These are phyloP conservation scores for Paradisaea rubra DNA, from an alignment of 2,113 vertebrate species.

Conservation along the genomic window DNA sequence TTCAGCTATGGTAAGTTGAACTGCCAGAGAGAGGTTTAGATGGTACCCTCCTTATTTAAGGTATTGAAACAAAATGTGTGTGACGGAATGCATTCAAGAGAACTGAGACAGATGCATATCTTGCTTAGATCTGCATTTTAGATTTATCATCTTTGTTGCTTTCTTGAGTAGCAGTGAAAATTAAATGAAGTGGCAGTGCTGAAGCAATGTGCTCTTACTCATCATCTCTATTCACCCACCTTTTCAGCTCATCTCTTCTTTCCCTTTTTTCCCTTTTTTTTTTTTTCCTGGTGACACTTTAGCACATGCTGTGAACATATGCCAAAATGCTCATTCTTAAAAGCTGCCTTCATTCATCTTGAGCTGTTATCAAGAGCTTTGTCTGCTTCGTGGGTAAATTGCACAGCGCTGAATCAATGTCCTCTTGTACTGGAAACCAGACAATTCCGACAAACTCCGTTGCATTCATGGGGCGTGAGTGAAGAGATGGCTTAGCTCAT, in stretches of 20 bases:
- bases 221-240: not conserved
- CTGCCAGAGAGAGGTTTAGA: not conserved
- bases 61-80: not conserved
- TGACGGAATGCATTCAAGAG: not conserved
- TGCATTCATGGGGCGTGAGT: not conserved
- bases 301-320: not conserved
- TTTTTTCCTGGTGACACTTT: not conserved
- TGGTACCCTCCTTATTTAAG: not conserved
- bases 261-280: not conserved
- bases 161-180: not conserved
- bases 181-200: not conserved
- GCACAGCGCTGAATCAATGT: not conserved
- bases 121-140: slow-evolving; percentile 12
- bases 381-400: not conserved
- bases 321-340: slow-evolving; percentile 21
- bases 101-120: not conserved
- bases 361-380: slow-evolving; percentile 1
- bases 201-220: not conserved
- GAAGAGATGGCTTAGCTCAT: not conserved
- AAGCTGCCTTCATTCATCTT: slow-evolving; percentile 33
- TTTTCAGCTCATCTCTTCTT: not conserved
- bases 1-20: not conserved
- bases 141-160: not conserved
- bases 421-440: slow-evolving; percentile 20
- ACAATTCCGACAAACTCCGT: not conserved